Evolutionary conservation across 2,113 vertebrate genomes (phyloP), one percentile per base, ranked within the genome.

Genomic region (Pyxicephalus adspersus): DNA sequence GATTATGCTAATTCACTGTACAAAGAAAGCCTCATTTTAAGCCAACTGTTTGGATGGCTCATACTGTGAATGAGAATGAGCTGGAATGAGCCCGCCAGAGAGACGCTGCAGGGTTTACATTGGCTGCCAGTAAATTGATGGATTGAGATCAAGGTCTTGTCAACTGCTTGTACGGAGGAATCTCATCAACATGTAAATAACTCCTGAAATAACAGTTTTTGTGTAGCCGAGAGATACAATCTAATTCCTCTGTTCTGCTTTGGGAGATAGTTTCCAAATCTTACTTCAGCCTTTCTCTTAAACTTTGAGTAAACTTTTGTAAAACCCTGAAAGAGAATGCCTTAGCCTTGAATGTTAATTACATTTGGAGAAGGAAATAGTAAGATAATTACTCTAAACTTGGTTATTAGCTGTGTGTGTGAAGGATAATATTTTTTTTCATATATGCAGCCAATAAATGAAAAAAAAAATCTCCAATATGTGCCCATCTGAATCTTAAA

Each of bases 161-260:
- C 78, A 80, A 71, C 58, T 80, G 34, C 58, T 52, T 80, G 68
- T 80, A 80, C 57, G 61, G 67, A 54, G 78, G 70, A 71, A 67
- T 79, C 64, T 79, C 77, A 79, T 79, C 64, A 79, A 79, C 77
- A 79, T 79, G 77, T 66, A 79, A 79, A 79, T 79, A 79, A 79
- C 77, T 68, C 77, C 65, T 79, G 57, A 67, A 79, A 79, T 79
- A 79, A 79, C 77, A 79, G 65, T 68, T 79, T 78, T 68, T 79
- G 64, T 67, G 57, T 80, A 34, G 50, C 9, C 23, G 55, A 80
- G 78, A 80, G 78, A 80, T 80, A 63, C 23, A 71, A 80, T 80
- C 78, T 80, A 72, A 72, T 80, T 80, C 78, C 65, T 68, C 64
- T 66, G 52, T 78, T 77, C 51, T 54, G 76, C 31, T 23, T 64